Base-by-base conservation (phyloP, 2,888 invertebrate species). In the Elegia similella region DNA sequence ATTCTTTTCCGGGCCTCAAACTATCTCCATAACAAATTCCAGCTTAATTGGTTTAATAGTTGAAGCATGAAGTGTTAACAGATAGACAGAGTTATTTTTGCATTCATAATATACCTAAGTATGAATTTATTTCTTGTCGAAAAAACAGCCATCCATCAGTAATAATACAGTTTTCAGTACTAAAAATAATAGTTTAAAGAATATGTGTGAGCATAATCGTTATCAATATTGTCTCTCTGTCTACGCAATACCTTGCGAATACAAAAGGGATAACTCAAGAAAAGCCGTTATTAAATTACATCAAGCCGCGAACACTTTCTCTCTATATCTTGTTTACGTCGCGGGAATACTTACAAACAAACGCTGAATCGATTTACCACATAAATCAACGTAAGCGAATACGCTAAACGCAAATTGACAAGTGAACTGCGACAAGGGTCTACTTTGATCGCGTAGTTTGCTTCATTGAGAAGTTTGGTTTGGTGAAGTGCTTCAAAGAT, bases 381-480 rank as follows among this genome's bases (percentile, higher is more conserved):
- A 78, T 78, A 78, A 79, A 80, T 80, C 81, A 78, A 74, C 71
- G 66, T 64, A 65, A 69, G 67, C 66, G 74, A 74, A 71, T 73
- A 70, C 68, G 73, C 66, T 76, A 75, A 79, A 82, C 75, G 76
- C 75, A 78, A 81, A 81, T 82, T 81, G 82, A 80, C 78, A 78
- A 73, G 72, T 75, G 71, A 75, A 81, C 76, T 79, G 80, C 78
- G 80, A 71, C 60, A 23, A 23, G 23, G 23, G 23, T 3, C 2
- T 5, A 23, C 23, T 23, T 3, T n/a, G n/a, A n/a, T n/a, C 23
- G 23, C 23, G 5, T 23, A 23, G 23, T 23, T 23, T 23, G 23
- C 23, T 23, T 23, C 23, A 23, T 23, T 23, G 2, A 23, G 23
- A 3, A 23, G 23, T 23, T 23, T 5, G n/a, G n/a, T n/a, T n/a